phyloP scores from a whole-genome alignment of 1,140 invertebrate genomes.

The Druon quercuslanigerum region DNA sequence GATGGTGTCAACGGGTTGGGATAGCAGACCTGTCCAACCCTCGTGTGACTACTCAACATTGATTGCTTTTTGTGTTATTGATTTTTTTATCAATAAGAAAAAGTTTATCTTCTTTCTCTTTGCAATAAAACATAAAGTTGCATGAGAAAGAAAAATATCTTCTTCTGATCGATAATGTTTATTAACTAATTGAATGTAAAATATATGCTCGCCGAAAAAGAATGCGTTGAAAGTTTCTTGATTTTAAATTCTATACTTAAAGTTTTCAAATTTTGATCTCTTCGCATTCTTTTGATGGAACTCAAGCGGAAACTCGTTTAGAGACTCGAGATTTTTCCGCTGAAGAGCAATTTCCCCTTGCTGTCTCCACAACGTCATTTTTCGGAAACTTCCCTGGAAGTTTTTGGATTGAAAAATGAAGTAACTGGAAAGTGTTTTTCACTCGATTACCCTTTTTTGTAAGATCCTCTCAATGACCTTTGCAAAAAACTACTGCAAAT shows the following conservation, averaged over 20 bases:
- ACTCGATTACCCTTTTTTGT: too few species aligned
- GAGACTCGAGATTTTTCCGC: neutral
- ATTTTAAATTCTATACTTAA: too few species aligned
- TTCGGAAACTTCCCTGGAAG: too few species aligned
- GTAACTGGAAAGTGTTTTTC: too few species aligned
- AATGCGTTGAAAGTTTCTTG: too few species aligned
- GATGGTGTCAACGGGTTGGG: constrained; percentile 47
- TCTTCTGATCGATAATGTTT: neutral
- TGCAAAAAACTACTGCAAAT: too few species aligned
- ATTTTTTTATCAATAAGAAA: neutral
- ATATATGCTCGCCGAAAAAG: too few species aligned
- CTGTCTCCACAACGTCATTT: too few species aligned
- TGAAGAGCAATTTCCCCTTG: too few species aligned
- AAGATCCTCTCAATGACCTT: too few species aligned
- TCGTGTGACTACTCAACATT: constrained; percentile 35
- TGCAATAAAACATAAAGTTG: neutral
- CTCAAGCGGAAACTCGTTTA: neutral
- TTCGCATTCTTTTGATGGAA: neutral
- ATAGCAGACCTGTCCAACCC: constrained; percentile 60
- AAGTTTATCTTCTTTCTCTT: neutral
- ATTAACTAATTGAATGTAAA: too few species aligned
- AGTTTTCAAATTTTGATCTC: neutral
- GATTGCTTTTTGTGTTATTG: constrained; percentile 1
- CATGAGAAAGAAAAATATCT: neutral
- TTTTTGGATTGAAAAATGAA: too few species aligned